Conservation (phyloP, 2,797 vertebrate genomes). For the Acridotheres tristis region DNA sequence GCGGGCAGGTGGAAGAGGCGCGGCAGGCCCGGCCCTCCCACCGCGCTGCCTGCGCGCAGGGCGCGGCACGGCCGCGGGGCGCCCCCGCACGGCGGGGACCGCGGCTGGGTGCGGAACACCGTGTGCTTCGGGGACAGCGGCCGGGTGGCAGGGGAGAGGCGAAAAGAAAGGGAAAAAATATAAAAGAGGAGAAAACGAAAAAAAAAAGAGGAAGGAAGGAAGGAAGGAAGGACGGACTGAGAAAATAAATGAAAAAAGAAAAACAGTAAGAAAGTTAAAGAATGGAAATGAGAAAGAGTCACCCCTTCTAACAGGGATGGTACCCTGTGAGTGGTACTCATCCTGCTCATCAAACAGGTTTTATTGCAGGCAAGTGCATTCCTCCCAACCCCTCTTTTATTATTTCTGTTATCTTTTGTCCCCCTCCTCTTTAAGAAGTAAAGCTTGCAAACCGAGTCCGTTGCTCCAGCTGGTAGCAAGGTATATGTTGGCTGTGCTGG, state of each 20-base stretch:
- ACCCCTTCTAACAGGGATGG: not conserved
- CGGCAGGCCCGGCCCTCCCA: constrained; percentile 71
- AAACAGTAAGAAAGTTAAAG: not conserved
- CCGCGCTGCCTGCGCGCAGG: constrained; percentile 63
- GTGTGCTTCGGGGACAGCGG: fast-evolving
- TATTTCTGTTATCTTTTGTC: not conserved
- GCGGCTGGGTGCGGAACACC: fast-evolving
- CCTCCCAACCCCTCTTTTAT: fast-evolving
- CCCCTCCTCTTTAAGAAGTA: not conserved
- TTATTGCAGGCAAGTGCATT: not conserved
- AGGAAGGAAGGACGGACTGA: fast-evolving
- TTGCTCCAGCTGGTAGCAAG: too few relatives aligned
- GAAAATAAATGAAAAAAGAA: not conserved
- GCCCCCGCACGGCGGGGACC: not conserved
- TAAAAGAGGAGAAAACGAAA: too few relatives aligned
- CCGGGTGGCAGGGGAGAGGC: not conserved
- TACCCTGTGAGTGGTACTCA: not conserved
- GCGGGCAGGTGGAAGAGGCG: constrained; percentile 75
- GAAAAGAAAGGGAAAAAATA: too few relatives aligned
- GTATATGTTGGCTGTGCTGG: fast-evolving
- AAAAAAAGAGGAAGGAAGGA: too few relatives aligned
- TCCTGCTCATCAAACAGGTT: not conserved
- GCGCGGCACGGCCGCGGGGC: constrained; percentile 45
- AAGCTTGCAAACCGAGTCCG: not conserved
- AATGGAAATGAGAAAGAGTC: fast-evolving